Evolutionary conservation across 2,888 invertebrate genomes (phyloP).

Genomic region (Macaria liturata): DNA sequence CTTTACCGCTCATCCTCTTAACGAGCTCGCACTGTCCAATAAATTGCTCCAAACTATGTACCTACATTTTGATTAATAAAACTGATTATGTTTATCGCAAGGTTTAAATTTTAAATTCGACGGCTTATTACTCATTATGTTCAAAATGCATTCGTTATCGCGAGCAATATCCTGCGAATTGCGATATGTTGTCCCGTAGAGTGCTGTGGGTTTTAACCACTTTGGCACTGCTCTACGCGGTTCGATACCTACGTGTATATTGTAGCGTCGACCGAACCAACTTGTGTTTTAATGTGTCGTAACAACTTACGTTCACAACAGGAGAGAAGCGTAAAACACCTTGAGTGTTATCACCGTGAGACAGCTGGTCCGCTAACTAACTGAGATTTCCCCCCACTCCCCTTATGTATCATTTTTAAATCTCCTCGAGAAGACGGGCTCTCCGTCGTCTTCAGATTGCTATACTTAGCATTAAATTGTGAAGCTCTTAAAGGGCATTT

Average conservation of each 20-base stretch:
- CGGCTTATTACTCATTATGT: constrained; percentile 53
- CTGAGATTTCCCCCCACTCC: constrained; percentile 50
- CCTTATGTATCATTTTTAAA: constrained; percentile 74
- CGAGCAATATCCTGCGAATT: constrained; percentile 37
- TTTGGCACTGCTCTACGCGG: constrained; percentile 24
- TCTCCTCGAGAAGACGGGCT: constrained; percentile 63
- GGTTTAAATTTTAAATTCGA: constrained; percentile 58
- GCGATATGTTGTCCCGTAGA: constrained; percentile 36
- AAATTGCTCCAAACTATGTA: constrained; percentile 66
- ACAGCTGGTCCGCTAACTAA: constrained; percentile 74
- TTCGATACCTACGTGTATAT: background rate
- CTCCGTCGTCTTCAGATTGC: constrained; percentile 70
- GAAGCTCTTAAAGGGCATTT: constrained; percentile 72
- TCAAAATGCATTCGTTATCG: constrained; percentile 52
- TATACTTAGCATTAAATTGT: constrained; percentile 81
- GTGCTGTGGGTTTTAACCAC: constrained; percentile 22
- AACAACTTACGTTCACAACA: constrained; percentile 17
- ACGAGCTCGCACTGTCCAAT: constrained; percentile 66
- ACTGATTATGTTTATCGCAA: constrained; percentile 62
- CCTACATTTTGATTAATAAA: constrained; percentile 66
- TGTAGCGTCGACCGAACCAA: constrained; percentile 31
- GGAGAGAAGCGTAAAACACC: constrained; percentile 53
- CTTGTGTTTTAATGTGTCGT: constrained; percentile 49
- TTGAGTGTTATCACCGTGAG: constrained; percentile 61
- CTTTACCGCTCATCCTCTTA: constrained; percentile 69